A percentile compares a stretch with the other conserved stretches of the same genome.
phyloP scores from a whole-genome alignment of 2,888 invertebrate species.

The Encarsia formosa region DNA sequence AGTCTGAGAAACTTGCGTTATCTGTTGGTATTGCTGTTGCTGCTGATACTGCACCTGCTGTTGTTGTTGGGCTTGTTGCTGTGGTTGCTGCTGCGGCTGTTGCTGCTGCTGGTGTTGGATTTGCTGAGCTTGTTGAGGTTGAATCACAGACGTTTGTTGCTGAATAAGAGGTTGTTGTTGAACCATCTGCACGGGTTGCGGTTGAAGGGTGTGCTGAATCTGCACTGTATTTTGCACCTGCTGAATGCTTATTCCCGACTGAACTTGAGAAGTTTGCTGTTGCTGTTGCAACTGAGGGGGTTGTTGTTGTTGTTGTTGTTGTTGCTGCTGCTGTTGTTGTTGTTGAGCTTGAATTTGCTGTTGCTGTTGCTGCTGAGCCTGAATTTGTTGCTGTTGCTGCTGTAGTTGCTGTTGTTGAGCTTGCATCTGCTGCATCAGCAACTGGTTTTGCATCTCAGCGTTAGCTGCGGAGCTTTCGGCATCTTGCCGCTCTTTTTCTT shows the following conservation, averaged over 20 bases:
- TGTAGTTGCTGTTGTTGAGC: slow-evolving; percentile 40
- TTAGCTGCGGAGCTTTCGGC: slow-evolving; percentile 35
- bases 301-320: slow-evolving; percentile 38
- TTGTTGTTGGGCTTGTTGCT: slow-evolving; percentile 37
- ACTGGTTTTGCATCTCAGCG: slow-evolving; percentile 46
- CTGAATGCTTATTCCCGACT: slow-evolving; percentile 21
- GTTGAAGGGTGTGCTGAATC: slow-evolving; percentile 46
- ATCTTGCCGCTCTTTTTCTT: slow-evolving; percentile 53
- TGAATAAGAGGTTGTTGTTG: slow-evolving; percentile 54
- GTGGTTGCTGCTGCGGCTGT: slow-evolving; percentile 41
- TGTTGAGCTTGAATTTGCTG: no score
- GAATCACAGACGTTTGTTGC: slow-evolving; percentile 44
- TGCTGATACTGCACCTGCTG: slow-evolving; percentile 47
- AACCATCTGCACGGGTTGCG: slow-evolving; percentile 52
- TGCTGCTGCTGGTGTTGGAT: slow-evolving; percentile 49
- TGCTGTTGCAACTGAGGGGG: slow-evolving; percentile 34
- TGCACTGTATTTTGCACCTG: slow-evolving; percentile 43
- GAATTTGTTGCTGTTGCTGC: slow-evolving; percentile 34
- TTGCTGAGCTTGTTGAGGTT: slow-evolving; percentile 45
- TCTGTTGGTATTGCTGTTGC: slow-evolving; percentile 40
- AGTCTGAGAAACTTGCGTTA: slow-evolving; percentile 39
- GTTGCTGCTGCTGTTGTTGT: slow-evolving; percentile 36
- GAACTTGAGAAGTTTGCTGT: slow-evolving; percentile 30
- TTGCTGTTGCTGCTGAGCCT: no score
- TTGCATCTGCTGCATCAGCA: slow-evolving; percentile 40